Evolutionary conservation across 2,888 invertebrate genomes (phyloP).

Genomic region (Amitus sp.): DNA sequence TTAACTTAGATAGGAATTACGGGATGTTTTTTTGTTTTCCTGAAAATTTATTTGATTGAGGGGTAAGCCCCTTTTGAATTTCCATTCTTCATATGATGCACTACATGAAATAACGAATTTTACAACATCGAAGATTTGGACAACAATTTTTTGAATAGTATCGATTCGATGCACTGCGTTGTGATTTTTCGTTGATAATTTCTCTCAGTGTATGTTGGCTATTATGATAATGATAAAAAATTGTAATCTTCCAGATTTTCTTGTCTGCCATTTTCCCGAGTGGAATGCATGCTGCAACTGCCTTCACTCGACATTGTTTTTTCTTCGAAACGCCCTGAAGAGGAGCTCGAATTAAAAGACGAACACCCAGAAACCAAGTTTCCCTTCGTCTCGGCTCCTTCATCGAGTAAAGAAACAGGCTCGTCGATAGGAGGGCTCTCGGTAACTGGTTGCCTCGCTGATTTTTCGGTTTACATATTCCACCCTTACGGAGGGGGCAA

Average conservation of each 20-base stretch:
- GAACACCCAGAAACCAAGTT: constrained; percentile 57
- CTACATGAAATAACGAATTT: too few relatives aligned
- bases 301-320: constrained; percentile 98
- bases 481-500: constrained; percentile 96
- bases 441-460: constrained; percentile 95
- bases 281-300: constrained; percentile 94
- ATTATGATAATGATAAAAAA: neutral
- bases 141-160: too few relatives aligned
- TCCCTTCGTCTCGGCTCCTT: constrained; percentile 33
- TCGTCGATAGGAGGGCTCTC: constrained; percentile 87
- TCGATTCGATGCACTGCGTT: too few relatives aligned
- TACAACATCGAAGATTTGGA: too few relatives aligned
- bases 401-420: constrained; percentile 62
- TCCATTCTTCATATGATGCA: too few relatives aligned
- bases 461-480: constrained; percentile 98
- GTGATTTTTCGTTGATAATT: too few relatives aligned
- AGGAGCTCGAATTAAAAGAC: constrained; percentile 68
- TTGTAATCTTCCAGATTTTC: constrained; percentile 80
- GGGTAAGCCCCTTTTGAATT: too few relatives aligned
- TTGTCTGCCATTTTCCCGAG: constrained; percentile 93
- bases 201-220: too few relatives aligned
- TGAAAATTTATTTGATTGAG: too few relatives aligned
- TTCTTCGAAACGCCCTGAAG: constrained; percentile 89
- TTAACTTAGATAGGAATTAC: too few relatives aligned
- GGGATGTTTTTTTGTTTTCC: too few relatives aligned